Percentiles rank a stretch among this genome's conserved stretches.
phyloP scores from a whole-genome alignment of 2,888 invertebrate species.

The Phalangium opilio region DNA sequence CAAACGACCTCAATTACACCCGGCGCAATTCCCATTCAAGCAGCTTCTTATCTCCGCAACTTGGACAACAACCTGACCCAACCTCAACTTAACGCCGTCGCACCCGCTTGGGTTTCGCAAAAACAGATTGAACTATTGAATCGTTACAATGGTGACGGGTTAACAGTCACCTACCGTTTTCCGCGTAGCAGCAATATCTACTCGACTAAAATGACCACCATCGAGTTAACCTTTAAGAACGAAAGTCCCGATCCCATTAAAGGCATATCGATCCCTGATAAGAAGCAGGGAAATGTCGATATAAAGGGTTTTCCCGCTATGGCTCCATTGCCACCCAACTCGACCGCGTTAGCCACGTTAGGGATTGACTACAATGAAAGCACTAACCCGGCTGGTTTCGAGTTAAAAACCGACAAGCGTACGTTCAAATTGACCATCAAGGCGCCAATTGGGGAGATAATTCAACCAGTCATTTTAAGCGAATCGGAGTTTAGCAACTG shows the following conservation, averaged over 20 bases:
- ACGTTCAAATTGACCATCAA: conserved; percentile 40
- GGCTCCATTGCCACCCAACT: conserved; percentile 21
- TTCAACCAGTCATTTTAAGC: conserved; percentile 61
- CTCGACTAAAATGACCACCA: conserved; percentile 61
- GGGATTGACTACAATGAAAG: conserved; percentile 68
- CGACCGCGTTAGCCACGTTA: conserved; percentile 49
- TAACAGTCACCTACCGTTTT: conserved; percentile 41
- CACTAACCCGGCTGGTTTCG: conserved; percentile 69
- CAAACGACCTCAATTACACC: neutral
- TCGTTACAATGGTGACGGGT: conserved; percentile 36
- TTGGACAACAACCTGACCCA: too few relatives aligned
- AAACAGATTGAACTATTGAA: conserved; percentile 49
- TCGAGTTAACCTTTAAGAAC: conserved; percentile 69
- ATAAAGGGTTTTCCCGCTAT: too few relatives aligned
- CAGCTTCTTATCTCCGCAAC: too few relatives aligned
- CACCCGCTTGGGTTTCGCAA: conserved; percentile 44
- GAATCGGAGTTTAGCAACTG: conserved; percentile 52
- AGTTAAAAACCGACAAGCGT: conserved; percentile 39
- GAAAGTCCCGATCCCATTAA: conserved; percentile 45
- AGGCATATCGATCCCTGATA: conserved; percentile 52
- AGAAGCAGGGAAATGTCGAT: conserved; percentile 25
- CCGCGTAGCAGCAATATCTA: conserved; percentile 64
- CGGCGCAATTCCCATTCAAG: too few relatives aligned
- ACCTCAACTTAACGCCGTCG: conserved; percentile 36
- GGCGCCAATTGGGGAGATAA: conserved; percentile 71